These are phyloP conservation scores for Ophion ellenae DNA, from an alignment of 2,888 invertebrate species.

Conservation along the genomic window DNA sequence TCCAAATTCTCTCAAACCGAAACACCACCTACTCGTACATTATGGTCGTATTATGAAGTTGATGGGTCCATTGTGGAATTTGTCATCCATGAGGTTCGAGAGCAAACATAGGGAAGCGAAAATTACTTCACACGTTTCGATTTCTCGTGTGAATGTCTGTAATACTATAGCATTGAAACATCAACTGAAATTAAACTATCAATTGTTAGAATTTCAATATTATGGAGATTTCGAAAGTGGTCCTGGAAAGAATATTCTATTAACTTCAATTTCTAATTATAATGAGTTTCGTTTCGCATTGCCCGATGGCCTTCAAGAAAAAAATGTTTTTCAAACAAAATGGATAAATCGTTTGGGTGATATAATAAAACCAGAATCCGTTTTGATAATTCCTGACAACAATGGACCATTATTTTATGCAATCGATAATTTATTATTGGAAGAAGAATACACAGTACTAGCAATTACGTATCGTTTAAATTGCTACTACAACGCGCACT, in stretches of 20 bases:
- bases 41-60: conserved; percentile 18
- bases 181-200: not conserved
- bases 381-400: not conserved
- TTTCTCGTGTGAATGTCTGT: conserved; percentile 8
- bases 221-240: conserved; percentile 24
- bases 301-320: not conserved
- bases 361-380: conserved; percentile 9
- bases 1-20: conserved; percentile 18
- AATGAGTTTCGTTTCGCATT: conserved; percentile 4
- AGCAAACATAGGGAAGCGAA: conserved; percentile 28
- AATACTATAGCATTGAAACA: not conserved
- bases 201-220: conserved; percentile 3
- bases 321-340: not conserved
- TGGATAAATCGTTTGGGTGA: conserved; percentile 4
- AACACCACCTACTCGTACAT: conserved; percentile 26
- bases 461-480: conserved; percentile 3
- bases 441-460: conserved; percentile 11
- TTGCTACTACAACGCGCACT: conserved; percentile 20
- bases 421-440: not conserved
- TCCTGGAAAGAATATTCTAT: conserved; percentile 8
- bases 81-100: conserved; percentile 26
- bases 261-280: conserved; percentile 1
- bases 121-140: conserved; percentile 12
- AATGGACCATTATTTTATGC: conserved; percentile 4
- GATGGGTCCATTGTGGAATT: conserved; percentile 18